A percentile compares a stretch with the other conserved stretches of the same genome.
These are phyloP conservation scores for Tympanuchus pallidicinctus DNA, from an alignment of 2,113 vertebrate species.

Conservation along the genomic window DNA sequence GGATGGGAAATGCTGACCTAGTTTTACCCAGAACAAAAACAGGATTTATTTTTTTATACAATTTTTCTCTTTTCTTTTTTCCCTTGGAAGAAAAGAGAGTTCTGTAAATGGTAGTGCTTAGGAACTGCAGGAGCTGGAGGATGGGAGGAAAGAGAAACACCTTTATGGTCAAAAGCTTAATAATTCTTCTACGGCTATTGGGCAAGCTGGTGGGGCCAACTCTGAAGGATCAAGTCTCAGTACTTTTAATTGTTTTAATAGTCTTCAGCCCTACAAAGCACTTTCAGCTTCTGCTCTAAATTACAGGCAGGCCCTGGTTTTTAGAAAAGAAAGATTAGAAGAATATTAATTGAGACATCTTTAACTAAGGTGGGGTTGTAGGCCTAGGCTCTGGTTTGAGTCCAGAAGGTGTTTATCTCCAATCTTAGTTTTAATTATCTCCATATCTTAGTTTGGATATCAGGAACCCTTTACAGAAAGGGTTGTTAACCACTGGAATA, in stretches of 20 bases:
- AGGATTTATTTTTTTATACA: conserved; percentile 63
- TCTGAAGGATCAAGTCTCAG: not conserved
- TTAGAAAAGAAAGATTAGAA: not conserved
- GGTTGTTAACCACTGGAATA: no score
- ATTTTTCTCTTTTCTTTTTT: not conserved
- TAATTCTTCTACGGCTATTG: not conserved
- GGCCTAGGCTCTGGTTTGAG: not conserved
- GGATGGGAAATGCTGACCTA: conserved; percentile 49
- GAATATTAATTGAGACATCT: not conserved
- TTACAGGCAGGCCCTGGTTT: not conserved
- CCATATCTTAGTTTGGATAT: no score
- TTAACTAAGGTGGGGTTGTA: not conserved
- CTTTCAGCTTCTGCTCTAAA: not conserved
- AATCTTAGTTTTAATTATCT: no score
- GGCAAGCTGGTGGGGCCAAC: not conserved
- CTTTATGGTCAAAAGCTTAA: not conserved
- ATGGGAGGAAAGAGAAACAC: not conserved
- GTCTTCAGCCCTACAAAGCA: not conserved
- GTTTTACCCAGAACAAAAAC: conserved; percentile 73
- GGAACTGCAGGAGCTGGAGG: not conserved
- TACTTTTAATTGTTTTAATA: not conserved
- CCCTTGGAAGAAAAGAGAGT: conserved; percentile 32
- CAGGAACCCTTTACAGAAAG: no score
- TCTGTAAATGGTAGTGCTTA: conserved; percentile 39
- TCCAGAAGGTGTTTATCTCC: rapidly evolving